Conservation (phyloP, 2,888 invertebrate genomes). For the Epistrophe grossulariae region DNA sequence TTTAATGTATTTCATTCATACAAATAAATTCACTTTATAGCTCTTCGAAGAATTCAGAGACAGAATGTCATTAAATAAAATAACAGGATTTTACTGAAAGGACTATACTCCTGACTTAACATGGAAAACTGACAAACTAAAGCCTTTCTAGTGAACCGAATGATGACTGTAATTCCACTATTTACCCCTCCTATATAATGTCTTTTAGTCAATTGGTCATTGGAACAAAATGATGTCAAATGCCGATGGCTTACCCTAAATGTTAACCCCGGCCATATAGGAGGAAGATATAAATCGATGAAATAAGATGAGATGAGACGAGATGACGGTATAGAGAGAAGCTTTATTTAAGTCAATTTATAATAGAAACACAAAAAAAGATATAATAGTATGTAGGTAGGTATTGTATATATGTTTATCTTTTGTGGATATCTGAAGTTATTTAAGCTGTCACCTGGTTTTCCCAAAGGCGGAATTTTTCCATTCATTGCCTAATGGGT, state of each 20-base stretch:
- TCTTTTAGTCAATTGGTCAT: constrained; percentile 43
- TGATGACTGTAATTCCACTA: constrained; percentile 23
- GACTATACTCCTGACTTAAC: background rate
- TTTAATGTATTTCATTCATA: background rate
- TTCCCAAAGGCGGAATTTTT: constrained; percentile 42
- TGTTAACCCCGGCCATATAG: constrained; percentile 27
- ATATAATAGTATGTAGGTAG: no score
- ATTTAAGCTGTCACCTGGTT: constrained; percentile 47
- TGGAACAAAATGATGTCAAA: constrained; percentile 50
- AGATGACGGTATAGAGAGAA: background rate
- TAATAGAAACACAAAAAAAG: background rate
- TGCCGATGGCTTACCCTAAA: constrained; percentile 27
- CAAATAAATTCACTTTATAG: no score
- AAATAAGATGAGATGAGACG: background rate
- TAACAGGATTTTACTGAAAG: background rate
- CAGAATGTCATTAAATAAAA: background rate
- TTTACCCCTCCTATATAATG: constrained; percentile 31
- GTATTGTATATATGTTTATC: background rate
- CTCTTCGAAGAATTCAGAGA: background rate
- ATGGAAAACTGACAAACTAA: background rate
- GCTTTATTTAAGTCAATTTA: constrained; percentile 4
- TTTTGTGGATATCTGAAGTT: constrained; percentile 21
- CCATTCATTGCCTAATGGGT: constrained; percentile 46
- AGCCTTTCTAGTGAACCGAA: constrained; percentile 32
- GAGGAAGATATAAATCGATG: constrained; percentile 40